Percentiles rank a stretch among this genome's conserved stretches.
Evolutionary conservation across 1,140 invertebrate species (phyloP).

Genomic region (Oedothorax gibbosus): DNA sequence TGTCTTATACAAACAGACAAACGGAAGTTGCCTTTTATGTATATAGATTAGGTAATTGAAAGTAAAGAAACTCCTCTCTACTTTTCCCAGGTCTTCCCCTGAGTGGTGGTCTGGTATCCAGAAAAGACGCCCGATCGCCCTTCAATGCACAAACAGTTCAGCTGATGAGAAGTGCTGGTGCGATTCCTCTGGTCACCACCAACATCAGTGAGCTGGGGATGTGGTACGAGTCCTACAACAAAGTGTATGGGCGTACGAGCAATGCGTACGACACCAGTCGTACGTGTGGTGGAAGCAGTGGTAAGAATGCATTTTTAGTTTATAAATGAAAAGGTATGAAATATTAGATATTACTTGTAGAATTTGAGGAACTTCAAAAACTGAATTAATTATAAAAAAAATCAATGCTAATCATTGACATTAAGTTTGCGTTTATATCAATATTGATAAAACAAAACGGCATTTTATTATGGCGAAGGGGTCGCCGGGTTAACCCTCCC

Average conservation of each 20-base stretch:
- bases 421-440: too few relatives aligned
- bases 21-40: too few relatives aligned
- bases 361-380: too few relatives aligned
- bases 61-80: too few relatives aligned
- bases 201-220: conserved; percentile 87
- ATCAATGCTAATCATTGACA: too few relatives aligned
- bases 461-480: too few relatives aligned
- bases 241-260: conserved; percentile 84
- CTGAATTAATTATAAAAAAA: too few relatives aligned
- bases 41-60: too few relatives aligned
- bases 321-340: not conserved
- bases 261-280: conserved; percentile 91
- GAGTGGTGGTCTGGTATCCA: conserved; percentile 68
- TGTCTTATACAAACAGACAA: too few relatives aligned
- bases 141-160: conserved; percentile 78
- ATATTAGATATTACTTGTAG: too few relatives aligned
- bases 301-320: conserved; percentile 64
- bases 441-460: too few relatives aligned
- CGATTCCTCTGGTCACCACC: conserved; percentile 81
- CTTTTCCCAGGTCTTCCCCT: conserved; percentile 71
- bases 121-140: conserved; percentile 72
- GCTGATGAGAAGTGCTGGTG: conserved; percentile 77
- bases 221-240: conserved; percentile 89
- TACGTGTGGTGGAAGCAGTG: conserved; percentile 79
- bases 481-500: too few relatives aligned